These are phyloP conservation scores for Dicyrtomina minuta DNA, from an alignment of 2,888 invertebrate genomes.

Conservation along the genomic window DNA sequence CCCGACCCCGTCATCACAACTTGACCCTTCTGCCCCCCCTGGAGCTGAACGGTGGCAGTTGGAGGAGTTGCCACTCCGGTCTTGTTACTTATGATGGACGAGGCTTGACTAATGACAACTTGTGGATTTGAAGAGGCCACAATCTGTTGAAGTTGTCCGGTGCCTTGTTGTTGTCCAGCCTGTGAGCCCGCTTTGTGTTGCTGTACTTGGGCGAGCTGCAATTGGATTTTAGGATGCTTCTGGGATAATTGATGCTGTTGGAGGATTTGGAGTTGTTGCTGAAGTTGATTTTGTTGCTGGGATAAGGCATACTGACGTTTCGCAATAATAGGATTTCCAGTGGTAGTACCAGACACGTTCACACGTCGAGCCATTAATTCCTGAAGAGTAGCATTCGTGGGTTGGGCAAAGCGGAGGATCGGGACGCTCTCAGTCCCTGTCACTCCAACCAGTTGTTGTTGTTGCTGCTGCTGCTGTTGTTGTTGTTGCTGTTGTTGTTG, in stretches of 20 bases:
- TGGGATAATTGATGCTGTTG: constrained; percentile 35
- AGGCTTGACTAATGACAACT: constrained; percentile 33
- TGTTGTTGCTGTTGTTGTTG: neutral
- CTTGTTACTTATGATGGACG: constrained; percentile 18
- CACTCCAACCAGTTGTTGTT: no score
- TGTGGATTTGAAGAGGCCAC: constrained; percentile 10
- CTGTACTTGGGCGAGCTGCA: constrained; percentile 19
- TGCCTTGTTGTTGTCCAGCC: neutral
- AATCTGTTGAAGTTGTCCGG: neutral
- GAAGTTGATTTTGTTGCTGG: constrained; percentile 31
- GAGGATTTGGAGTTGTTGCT: constrained; percentile 33
- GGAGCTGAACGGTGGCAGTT: neutral
- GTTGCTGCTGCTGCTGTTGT: neutral
- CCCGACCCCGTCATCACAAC: constrained; percentile 19
- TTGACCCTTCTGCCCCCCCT: no score
- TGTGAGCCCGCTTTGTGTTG: neutral
- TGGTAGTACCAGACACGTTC: neutral
- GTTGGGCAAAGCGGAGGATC: constrained; percentile 2
- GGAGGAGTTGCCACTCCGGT: constrained; percentile 5
- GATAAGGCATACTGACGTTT: constrained; percentile 26
- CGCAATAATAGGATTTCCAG: neutral
- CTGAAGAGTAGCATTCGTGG: constrained; percentile 6
- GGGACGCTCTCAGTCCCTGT: neutral
- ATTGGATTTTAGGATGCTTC: constrained; percentile 14
- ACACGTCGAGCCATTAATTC: constrained; percentile 22